Evolutionary conservation across 2,888 invertebrate species (phyloP).

Genomic region (Liposcelis brunnea): DNA sequence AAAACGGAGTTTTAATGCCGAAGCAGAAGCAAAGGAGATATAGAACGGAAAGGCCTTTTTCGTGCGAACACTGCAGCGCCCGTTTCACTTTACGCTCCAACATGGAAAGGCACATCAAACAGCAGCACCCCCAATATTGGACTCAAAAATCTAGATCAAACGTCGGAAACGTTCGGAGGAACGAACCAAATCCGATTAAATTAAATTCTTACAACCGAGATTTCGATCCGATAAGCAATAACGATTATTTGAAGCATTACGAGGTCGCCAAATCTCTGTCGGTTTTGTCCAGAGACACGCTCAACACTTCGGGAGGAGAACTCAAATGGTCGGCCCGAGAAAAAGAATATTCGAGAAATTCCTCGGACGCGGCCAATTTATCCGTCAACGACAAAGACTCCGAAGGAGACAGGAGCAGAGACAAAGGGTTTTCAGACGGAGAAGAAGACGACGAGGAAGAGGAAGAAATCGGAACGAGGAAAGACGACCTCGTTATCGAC

Average conservation of each 20-base stretch:
- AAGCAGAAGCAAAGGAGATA: slow-evolving; percentile 83
- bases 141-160: slow-evolving; percentile 36
- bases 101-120: slow-evolving; percentile 88
- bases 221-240: not conserved
- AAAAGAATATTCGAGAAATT: slow-evolving; percentile 5
- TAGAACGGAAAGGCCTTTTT: slow-evolving; percentile 76
- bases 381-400: slow-evolving; percentile 24
- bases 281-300: not conserved
- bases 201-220: not conserved
- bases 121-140: slow-evolving; percentile 84
- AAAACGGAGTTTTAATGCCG: slow-evolving; percentile 77
- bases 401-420: slow-evolving; percentile 31
- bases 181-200: slow-evolving; percentile 16
- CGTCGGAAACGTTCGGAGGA: slow-evolving; percentile 23
- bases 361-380: slow-evolving; percentile 30
- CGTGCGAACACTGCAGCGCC: slow-evolving; percentile 79
- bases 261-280: not conserved
- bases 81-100: slow-evolving; percentile 82
- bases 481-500: slow-evolving; percentile 49
- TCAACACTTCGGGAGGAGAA: not conserved
- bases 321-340: slow-evolving; percentile 24
- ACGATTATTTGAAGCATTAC: slow-evolving; percentile 1
- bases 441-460: slow-evolving; percentile 51
- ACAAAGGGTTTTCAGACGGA: slow-evolving; percentile 20
- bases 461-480: slow-evolving; percentile 47